Evolutionary conservation across 2,888 invertebrate species (phyloP).

Genomic region (Tenthredo notha): DNA sequence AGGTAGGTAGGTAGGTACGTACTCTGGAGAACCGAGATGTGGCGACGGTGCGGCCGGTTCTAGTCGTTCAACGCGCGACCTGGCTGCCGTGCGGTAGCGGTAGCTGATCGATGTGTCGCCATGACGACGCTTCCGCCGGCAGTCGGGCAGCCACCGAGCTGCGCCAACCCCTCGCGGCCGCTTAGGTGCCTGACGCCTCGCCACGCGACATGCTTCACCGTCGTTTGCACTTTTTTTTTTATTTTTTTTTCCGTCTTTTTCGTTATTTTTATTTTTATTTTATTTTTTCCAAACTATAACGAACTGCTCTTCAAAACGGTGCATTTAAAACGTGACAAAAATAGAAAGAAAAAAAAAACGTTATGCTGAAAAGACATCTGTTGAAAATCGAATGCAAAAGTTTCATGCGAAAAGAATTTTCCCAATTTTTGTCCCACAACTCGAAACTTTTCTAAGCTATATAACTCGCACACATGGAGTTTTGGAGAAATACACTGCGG

Average conservation of each 20-base stretch:
- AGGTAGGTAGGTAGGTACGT: not conserved
- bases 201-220: constrained; percentile 40
- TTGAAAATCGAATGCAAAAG: not conserved
- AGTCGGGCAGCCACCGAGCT: constrained; percentile 75
- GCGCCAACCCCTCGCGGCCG: constrained; percentile 53
- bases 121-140: constrained; percentile 82
- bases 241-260: not conserved
- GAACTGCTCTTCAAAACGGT: not conserved
- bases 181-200: constrained; percentile 52
- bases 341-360: not conserved
- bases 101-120: constrained; percentile 83
- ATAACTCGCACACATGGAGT: not conserved
- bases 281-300: not conserved
- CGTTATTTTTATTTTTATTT: not conserved
- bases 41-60: constrained; percentile 31
- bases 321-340: not conserved
- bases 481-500: constrained; percentile 3
- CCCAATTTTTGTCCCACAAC: no score
- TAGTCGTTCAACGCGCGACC: constrained; percentile 59
- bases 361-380: not conserved
- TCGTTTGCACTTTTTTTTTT: constrained; percentile 19
- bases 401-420: not conserved
- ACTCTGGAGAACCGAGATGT: constrained; percentile 40
- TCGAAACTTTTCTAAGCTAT: no score
- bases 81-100: constrained; percentile 74